These are phyloP conservation scores for Chaetops frenatus DNA, from an alignment of 2,113 vertebrate species.

Conservation along the genomic window DNA sequence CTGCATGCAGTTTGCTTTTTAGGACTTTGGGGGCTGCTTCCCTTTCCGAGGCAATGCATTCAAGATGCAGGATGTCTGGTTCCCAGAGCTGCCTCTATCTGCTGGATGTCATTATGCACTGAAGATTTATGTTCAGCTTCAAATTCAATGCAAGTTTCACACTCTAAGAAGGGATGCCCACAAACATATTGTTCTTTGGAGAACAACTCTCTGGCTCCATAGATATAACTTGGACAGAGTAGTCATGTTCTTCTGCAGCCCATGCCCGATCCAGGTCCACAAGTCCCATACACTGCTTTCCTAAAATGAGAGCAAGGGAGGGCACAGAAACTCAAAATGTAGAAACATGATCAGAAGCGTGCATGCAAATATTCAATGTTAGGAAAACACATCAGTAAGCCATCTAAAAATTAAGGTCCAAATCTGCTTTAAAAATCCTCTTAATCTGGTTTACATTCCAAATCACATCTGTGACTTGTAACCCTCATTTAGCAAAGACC, in stretches of 20 bases:
- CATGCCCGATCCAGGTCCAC: constrained; percentile 92
- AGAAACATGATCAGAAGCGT: not conserved
- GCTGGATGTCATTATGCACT: not conserved
- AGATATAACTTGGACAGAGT: constrained; percentile 84
- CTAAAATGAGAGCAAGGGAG: constrained; percentile 64
- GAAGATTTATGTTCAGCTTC: not conserved
- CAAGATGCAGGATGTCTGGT: not conserved
- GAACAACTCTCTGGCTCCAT: constrained; percentile 97
- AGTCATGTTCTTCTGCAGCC: constrained; percentile 84
- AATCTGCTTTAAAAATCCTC: not conserved
- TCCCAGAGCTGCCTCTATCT: not conserved
- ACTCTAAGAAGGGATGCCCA: constrained; percentile 72
- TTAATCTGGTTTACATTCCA: not conserved
- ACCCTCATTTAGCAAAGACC: not conserved
- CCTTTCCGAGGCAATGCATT: not conserved
- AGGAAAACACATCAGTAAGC: not conserved
- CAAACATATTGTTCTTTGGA: constrained; percentile 96
- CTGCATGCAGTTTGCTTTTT: not conserved
- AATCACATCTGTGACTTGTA: not conserved
- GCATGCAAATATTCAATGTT: not conserved
- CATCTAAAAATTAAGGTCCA: not conserved
- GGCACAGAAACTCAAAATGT: not conserved
- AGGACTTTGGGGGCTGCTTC: not conserved
- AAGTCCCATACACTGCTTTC: constrained; percentile 94
- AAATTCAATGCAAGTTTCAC: not conserved